phyloP scores from a whole-genome alignment of 2,888 invertebrate genomes.

The Spicauda simplicius region DNA sequence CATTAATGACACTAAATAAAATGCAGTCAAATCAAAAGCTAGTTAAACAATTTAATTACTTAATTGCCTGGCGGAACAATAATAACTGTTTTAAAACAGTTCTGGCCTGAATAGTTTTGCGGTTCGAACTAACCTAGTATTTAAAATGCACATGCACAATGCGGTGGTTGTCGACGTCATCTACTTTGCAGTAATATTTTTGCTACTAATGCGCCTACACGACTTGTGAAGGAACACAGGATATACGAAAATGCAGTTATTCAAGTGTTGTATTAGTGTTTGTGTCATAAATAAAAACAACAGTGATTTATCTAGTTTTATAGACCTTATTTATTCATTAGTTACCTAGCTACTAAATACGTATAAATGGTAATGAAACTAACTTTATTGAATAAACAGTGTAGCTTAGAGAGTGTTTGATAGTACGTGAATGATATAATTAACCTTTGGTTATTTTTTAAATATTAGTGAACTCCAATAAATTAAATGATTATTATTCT shows the following conservation, averaged over 20 bases:
- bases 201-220: slow-evolving; percentile 80
- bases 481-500: too few relatives aligned
- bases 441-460: too few relatives aligned
- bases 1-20: neutral
- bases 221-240: slow-evolving; percentile 68
- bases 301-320: slow-evolving; percentile 49
- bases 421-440: neutral
- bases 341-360: slow-evolving; percentile 49
- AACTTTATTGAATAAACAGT: slow-evolving; percentile 20
- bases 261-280: slow-evolving; percentile 62
- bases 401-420: neutral
- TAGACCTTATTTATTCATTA: slow-evolving; percentile 46
- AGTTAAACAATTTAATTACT: slow-evolving; percentile 41
- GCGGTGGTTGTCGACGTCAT: slow-evolving; percentile 82
- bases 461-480: too few relatives aligned
- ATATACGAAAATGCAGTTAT: slow-evolving; percentile 71
- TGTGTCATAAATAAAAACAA: slow-evolving; percentile 51
- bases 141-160: slow-evolving; percentile 81
- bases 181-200: slow-evolving; percentile 82
- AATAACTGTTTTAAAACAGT: slow-evolving; percentile 49
- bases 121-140: slow-evolving; percentile 73
- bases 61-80: slow-evolving; percentile 45
- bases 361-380: slow-evolving; percentile 54
- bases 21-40: slow-evolving; percentile 12
- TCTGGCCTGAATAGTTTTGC: slow-evolving; percentile 69